phyloP scores from a whole-genome alignment of 1,140 invertebrate genomes.

The Lepidurus apus region DNA sequence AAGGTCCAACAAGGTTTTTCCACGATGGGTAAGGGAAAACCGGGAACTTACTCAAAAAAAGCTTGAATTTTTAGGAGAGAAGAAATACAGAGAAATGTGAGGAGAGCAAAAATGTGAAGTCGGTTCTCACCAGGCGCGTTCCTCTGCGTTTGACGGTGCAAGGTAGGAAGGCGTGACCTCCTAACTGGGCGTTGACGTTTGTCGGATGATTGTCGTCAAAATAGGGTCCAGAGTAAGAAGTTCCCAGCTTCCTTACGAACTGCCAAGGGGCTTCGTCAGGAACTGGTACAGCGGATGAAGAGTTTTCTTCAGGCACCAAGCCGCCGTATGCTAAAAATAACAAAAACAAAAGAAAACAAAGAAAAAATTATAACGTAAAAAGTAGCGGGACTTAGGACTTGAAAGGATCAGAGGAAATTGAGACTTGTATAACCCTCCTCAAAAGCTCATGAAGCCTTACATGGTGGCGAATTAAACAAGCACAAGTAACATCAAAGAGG shows the following conservation, averaged over 20 bases:
- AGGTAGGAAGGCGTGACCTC: slow-evolving; percentile 28
- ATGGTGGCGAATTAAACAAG: slow-evolving; percentile 12
- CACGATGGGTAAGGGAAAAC: background rate
- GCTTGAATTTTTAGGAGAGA: background rate
- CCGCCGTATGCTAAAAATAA: slow-evolving; percentile 3
- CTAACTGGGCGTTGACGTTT: slow-evolving; percentile 22
- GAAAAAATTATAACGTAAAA: background rate
- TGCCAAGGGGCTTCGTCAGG: slow-evolving; percentile 16
- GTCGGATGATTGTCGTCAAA: slow-evolving; percentile 24
- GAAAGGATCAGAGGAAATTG: background rate
- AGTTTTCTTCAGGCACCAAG: background rate
- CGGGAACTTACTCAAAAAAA: background rate
- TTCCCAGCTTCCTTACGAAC: slow-evolving; percentile 4
- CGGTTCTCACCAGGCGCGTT: slow-evolving; percentile 24
- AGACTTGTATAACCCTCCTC: background rate
- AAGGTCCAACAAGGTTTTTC: background rate
- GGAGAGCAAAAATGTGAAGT: background rate
- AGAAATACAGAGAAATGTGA: background rate
- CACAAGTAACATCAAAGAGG: slow-evolving; percentile 19
- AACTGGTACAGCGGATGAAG: slow-evolving; percentile 14
- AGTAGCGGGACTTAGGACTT: background rate
- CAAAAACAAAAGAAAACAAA: background rate
- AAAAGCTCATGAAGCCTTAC: slow-evolving; percentile 10
- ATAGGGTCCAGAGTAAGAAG: slow-evolving; percentile 30
- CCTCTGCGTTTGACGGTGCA: slow-evolving; percentile 28